A percentile compares a stretch with the other conserved stretches of the same genome.
These are phyloP conservation scores for Pagetopsis macropterus DNA, from an alignment of 2,797 vertebrate genomes.

Conservation along the genomic window DNA sequence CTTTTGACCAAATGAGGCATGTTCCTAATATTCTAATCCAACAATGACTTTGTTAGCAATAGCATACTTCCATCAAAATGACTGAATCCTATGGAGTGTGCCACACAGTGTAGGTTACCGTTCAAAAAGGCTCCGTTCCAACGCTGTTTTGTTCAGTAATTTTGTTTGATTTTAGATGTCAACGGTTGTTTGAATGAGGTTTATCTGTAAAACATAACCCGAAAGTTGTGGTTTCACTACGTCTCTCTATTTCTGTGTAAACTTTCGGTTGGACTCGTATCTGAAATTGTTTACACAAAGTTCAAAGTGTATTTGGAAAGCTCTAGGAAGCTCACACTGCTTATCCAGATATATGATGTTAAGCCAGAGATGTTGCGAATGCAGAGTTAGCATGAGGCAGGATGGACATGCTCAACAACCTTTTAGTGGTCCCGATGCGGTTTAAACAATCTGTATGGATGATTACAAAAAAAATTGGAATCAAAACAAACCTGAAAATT, in stretches of 20 bases:
- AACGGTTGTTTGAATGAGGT: background rate
- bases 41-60: background rate
- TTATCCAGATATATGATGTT: background rate
- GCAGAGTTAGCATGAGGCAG: background rate
- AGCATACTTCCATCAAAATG: background rate
- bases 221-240: background rate
- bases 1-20: background rate
- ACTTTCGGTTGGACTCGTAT: background rate
- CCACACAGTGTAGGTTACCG: background rate
- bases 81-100: background rate
- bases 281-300: background rate
- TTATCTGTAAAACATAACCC: background rate
- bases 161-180: background rate
- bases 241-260: background rate
- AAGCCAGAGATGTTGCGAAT: background rate
- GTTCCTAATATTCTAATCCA: background rate
- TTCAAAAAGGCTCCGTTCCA: background rate
- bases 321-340: background rate
- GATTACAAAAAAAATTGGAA: background rate
- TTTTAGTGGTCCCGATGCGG: background rate
- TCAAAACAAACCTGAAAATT: background rate
- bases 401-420: background rate
- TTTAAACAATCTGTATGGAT: background rate
- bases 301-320: background rate
- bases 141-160: background rate